Base-by-base conservation (phyloP, 2,888 invertebrate genomes). In the Hypomecis punctinalis region DNA sequence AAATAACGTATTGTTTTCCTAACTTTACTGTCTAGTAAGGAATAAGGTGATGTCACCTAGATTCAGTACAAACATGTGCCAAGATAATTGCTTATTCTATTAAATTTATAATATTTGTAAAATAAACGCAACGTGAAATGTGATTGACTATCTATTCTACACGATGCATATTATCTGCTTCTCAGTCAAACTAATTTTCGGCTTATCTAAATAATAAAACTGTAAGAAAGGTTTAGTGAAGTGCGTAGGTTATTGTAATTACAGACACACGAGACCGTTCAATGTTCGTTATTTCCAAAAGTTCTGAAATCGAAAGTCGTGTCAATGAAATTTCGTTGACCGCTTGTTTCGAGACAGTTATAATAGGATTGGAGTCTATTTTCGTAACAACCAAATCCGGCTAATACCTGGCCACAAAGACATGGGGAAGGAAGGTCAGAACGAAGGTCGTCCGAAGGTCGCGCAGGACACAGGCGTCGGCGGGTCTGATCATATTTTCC, bases 391-490 rank as follows among this genome's bases (percentile, higher is more conserved):
- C 55, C 51, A 45, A 58, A 62, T 59, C 46, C 66, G 51, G 46
- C 5, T 57, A 63, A 47, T 43, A 68, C 54, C 54, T 55, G 59
- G 47, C 5, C 37, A 37, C 42, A 9, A 54, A 68, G 59, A 54
- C 49, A 52, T 65, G 52, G 55, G 52, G 48, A 36, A 59, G 52
- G 65, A 67, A 68, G 70, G 72, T 68, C 69, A 67, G 46, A 61
- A 37, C 62, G 73, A 84, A 88, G 86, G 88, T 84, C 76, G 73
- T 68, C 69, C 79, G 75, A 80, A 85, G 83, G 86, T 64, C 76
- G 65, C 74, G 40, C 60, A 72, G 54, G 61, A 66, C 56, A 59
- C 75, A 77, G 73, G 75, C 70, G 62, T 59, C 68, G 81, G 78
- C 82, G 78, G 56, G 82, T 81, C 79, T 79, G 68, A 47, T 53